phyloP scores from a whole-genome alignment of 2,113 vertebrate species.

The Pardalotus punctatus region DNA sequence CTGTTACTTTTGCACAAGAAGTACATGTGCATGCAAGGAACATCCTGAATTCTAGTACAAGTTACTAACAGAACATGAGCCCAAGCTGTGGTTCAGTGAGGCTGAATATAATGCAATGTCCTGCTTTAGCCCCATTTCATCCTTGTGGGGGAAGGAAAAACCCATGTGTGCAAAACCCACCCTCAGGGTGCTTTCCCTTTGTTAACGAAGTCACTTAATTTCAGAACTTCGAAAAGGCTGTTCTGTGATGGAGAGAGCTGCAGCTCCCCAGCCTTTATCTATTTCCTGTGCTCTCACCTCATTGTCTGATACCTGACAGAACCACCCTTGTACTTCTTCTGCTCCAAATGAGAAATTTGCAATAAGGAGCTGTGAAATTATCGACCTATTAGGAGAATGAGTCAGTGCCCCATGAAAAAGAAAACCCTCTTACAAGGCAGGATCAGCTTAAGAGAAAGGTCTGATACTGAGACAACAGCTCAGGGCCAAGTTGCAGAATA shows the following conservation, averaged over 20 bases:
- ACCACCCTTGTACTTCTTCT: not conserved
- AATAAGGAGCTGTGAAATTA: conserved; percentile 12
- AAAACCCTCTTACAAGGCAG: conserved; percentile 18
- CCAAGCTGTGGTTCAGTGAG: not conserved
- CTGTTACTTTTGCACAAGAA: not conserved
- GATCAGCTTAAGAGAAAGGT: conserved; percentile 21
- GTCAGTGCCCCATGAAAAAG: conserved; percentile 42
- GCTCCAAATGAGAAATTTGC: not conserved
- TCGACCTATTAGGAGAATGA: conserved; percentile 33
- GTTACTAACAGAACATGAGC: not conserved
- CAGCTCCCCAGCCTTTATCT: not conserved
- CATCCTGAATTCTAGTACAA: not conserved
- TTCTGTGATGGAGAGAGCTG: not conserved
- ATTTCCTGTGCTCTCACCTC: not conserved
- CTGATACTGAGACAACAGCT: not conserved
- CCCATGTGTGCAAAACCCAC: not conserved
- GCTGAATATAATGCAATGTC: not conserved
- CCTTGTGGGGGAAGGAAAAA: not conserved
- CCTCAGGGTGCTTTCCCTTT: not conserved
- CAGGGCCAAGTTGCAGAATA: not conserved
- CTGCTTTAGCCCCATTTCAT: not conserved
- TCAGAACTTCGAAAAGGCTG: not conserved
- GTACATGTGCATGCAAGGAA: not conserved
- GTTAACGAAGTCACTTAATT: not conserved
- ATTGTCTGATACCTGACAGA: not conserved